Conservation (phyloP, 2,888 invertebrate genomes). For the Drosophila atripex region DNA sequence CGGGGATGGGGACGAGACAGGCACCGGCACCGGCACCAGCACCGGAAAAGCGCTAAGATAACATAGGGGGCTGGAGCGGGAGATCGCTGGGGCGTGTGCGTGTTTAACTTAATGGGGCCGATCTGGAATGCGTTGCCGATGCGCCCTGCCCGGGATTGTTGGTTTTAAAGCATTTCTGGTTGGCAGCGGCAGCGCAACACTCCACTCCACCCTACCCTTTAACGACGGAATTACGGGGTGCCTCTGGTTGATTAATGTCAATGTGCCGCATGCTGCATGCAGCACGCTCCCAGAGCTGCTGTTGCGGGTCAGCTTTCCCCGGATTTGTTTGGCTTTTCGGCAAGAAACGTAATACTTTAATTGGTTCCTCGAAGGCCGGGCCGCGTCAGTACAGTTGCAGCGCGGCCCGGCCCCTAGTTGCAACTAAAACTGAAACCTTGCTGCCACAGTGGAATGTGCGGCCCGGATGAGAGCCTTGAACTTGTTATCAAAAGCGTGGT, state of each 20-base stretch:
- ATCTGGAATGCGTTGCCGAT: slow-evolving; percentile 35
- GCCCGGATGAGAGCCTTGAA: slow-evolving; percentile 75
- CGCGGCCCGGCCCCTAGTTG: no score
- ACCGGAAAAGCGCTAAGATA: slow-evolving; percentile 73
- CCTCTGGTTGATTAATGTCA: slow-evolving; percentile 54
- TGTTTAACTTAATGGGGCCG: slow-evolving; percentile 64
- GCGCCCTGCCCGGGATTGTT: slow-evolving; percentile 27
- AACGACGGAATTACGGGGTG: slow-evolving; percentile 32
- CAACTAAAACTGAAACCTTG: not conserved
- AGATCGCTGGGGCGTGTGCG: slow-evolving; percentile 67
- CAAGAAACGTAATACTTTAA: slow-evolving; percentile 9
- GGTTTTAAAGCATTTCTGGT: slow-evolving; percentile 56
- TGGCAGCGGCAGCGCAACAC: slow-evolving; percentile 47
- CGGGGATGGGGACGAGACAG: not conserved
- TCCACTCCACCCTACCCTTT: slow-evolving; percentile 64
- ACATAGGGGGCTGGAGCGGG: slow-evolving; percentile 28
- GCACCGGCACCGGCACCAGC: not conserved
- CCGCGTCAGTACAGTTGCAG: not conserved
- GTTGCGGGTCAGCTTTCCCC: slow-evolving; percentile 3
- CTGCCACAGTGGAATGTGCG: not conserved
- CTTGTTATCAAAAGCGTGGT: slow-evolving; percentile 57
- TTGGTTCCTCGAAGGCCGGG: not conserved
- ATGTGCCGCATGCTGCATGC: slow-evolving; percentile 40
- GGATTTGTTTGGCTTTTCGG: slow-evolving; percentile 46
- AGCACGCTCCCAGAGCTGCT: slow-evolving; percentile 30